These are phyloP conservation scores for Gorsachius magnificus DNA, from an alignment of 2,797 vertebrate genomes.

Conservation along the genomic window DNA sequence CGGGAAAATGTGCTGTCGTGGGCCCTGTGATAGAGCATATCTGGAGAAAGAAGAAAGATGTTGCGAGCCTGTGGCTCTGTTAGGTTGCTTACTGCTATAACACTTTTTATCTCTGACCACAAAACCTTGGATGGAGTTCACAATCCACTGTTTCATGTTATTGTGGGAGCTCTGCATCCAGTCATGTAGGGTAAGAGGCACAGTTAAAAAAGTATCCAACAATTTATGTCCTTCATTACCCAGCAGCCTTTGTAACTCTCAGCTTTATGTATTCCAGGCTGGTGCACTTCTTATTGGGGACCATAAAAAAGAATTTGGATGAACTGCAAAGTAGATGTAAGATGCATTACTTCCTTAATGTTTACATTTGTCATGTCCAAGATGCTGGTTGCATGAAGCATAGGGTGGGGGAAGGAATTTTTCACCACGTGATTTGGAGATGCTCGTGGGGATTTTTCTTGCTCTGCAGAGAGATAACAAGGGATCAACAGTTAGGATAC, in stretches of 20 bases:
- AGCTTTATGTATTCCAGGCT: neutral
- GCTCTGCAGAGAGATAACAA: neutral
- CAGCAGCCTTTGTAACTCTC: neutral
- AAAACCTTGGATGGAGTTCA: neutral
- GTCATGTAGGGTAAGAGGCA: neutral
- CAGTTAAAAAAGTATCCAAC: neutral
- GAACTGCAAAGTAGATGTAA: neutral
- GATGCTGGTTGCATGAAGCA: neutral
- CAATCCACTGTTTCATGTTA: neutral
- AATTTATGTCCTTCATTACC: neutral
- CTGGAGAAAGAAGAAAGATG: neutral
- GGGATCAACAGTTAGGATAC: neutral
- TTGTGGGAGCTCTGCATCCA: neutral
- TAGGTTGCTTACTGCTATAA: neutral
- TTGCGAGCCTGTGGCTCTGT: neutral
- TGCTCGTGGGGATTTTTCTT: neutral
- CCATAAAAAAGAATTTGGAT: neutral
- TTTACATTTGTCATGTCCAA: neutral
- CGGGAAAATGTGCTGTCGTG: neutral
- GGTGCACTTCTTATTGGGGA: neutral
- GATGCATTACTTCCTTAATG: neutral
- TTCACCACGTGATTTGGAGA: neutral
- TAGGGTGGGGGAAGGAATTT: neutral
- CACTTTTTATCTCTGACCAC: neutral
- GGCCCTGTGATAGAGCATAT: neutral